Conservation (phyloP, 2,888 invertebrate species). For the Morpho achilles region DNA sequence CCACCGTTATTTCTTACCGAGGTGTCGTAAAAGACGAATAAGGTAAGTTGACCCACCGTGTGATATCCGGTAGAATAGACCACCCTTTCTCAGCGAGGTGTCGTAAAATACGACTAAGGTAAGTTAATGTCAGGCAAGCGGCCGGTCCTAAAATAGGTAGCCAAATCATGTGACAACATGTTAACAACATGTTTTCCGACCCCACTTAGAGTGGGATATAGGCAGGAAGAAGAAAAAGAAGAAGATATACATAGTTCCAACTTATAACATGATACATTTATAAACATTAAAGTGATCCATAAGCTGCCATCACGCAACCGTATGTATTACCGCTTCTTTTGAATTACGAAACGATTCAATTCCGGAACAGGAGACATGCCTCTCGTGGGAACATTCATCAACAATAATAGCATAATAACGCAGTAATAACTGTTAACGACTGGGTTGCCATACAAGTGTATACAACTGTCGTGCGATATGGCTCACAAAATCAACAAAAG, state of each 20-base stretch:
- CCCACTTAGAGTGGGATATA: no score
- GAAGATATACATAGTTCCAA: not conserved
- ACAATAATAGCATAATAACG: constrained; percentile 24
- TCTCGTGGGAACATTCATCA: constrained; percentile 25
- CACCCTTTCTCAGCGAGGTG: no score
- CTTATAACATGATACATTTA: not conserved
- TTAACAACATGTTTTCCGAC: no score
- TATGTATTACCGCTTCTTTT: not conserved
- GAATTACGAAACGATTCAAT: constrained; percentile 3
- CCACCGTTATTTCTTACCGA: no score
- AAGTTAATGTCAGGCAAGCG: no score
- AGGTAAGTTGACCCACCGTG: no score
- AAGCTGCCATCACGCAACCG: constrained; percentile 5
- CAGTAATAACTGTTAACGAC: constrained; percentile 26
- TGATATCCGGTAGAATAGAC: no score
- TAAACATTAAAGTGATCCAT: not conserved
- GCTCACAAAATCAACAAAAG: constrained; percentile 23
- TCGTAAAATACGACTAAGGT: no score
- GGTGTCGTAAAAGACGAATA: no score
- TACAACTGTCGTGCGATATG: constrained; percentile 45
- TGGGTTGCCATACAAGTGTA: constrained; percentile 21
- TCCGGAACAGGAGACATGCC: constrained; percentile 19
- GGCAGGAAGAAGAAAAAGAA: no score
- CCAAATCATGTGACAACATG: no score
- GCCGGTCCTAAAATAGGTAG: no score